Percentiles rank a stretch among this genome's conserved stretches.
Evolutionary conservation across 2,888 invertebrate species (phyloP).

Genomic region (Rhamphomyia laevipes): DNA sequence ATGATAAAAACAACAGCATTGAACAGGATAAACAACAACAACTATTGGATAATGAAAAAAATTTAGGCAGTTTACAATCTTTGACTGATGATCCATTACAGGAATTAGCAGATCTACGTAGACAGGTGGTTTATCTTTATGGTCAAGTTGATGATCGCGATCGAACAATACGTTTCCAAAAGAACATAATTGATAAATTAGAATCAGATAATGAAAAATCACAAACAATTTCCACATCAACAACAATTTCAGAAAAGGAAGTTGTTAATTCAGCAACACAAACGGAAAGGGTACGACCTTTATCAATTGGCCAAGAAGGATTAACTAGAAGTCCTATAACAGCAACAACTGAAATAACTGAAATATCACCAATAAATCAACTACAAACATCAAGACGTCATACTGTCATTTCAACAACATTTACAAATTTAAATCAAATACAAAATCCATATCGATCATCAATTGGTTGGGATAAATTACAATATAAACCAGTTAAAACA

Average conservation of each 20-base stretch:
- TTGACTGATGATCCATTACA: slow-evolving; percentile 45
- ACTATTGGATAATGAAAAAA: slow-evolving; percentile 26
- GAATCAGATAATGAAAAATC: slow-evolving; percentile 31
- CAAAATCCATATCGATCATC: slow-evolving; percentile 27
- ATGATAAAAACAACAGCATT: slow-evolving; percentile 39
- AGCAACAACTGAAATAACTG: slow-evolving; percentile 14
- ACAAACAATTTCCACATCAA: slow-evolving; percentile 38
- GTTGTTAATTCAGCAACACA: slow-evolving; percentile 74
- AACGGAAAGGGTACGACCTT: slow-evolving; percentile 63
- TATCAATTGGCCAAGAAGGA: slow-evolving; percentile 37
- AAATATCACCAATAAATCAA: slow-evolving; percentile 12
- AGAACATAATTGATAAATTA: slow-evolving; percentile 58
- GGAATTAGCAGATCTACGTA: slow-evolving; percentile 66
- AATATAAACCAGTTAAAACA: slow-evolving; percentile 27
- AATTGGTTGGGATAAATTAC: slow-evolving; percentile 30
- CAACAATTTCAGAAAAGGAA: slow-evolving; percentile 32
- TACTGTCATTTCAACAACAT: slow-evolving; percentile 35
- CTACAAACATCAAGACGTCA: slow-evolving; percentile 32
- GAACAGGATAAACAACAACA: neutral
- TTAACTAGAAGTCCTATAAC: slow-evolving; percentile 32
- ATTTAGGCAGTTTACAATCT: slow-evolving; percentile 44
- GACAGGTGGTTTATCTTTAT: slow-evolving; percentile 69
- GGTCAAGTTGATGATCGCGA: slow-evolving; percentile 81
- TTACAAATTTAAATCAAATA: slow-evolving; percentile 34
- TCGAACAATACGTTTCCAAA: slow-evolving; percentile 65